A percentile compares a stretch with the other conserved stretches of the same genome.
These are phyloP conservation scores for Lordiphosa stackelbergi DNA, from an alignment of 1,140 invertebrate genomes.

Conservation along the genomic window DNA sequence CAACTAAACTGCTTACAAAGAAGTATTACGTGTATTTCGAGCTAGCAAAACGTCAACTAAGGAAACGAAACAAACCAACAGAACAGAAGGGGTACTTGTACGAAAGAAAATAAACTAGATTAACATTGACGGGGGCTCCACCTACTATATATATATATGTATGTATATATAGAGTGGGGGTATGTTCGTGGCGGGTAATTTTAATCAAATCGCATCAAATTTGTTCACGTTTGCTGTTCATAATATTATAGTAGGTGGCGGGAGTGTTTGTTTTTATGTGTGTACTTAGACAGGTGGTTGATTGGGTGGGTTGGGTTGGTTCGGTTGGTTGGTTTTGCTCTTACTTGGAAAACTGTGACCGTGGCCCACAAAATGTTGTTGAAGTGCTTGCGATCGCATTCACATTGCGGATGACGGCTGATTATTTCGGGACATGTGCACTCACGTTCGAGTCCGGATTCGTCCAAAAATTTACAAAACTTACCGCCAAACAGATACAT, in stretches of 20 bases:
- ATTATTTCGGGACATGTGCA: conserved; percentile 95
- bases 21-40: too few relatives aligned
- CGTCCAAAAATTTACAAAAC: conserved; percentile 97
- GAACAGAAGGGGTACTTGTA: too few relatives aligned
- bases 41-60: too few relatives aligned
- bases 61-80: too few relatives aligned
- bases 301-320: conserved; percentile 11
- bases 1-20: too few relatives aligned
- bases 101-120: too few relatives aligned
- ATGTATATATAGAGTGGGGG: neutral
- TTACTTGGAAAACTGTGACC: conserved; percentile 98
- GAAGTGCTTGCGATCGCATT: conserved; percentile 97
- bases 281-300: neutral
- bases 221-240: too few relatives aligned
- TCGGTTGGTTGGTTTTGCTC: conserved; percentile 72
- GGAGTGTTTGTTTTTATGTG: neutral
- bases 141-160: conserved; percentile 3
- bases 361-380: conserved; percentile 97
- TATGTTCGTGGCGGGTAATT: too few relatives aligned
- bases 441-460: conserved; percentile 88
- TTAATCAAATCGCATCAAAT: too few relatives aligned
- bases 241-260: neutral
- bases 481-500: conserved; percentile 99
- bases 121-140: too few relatives aligned
- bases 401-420: conserved; percentile 90